Base-by-base conservation (phyloP, 2,888 invertebrate genomes). In the Drosophila prolongata region DNA sequence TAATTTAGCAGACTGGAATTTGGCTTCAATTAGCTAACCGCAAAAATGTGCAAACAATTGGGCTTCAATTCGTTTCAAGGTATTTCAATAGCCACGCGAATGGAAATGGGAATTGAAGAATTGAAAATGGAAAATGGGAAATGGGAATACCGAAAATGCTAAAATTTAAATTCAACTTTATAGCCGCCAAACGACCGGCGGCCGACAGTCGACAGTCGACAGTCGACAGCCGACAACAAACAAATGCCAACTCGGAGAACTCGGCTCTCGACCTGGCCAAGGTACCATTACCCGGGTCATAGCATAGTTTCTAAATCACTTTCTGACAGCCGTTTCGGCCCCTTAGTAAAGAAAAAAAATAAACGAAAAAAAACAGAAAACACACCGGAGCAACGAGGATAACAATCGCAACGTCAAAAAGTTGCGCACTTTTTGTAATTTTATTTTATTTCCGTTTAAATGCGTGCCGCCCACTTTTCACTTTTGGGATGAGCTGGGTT, bases 341-440 rank as follows among this genome's bases (percentile, higher is more conserved):
- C 43, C 59, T 19, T 43, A 43, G 40, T 46, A 46, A 47, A 34
- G 11, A 35, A 60, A 30, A 30, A 34, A 30, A 34, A 27, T n/a
- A 13, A 16, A 24, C 24, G 6, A 44, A 35, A 56, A 44, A 43
- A 35, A 24, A 30, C 10, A 10, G 14, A 30, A 2, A 55, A 70
- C 53, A 50, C 70, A 57, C 47, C 52, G 40, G 46, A 70, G 54
- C 50, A 59, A 62, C 69, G 73, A 75, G 84, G 89, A 84, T 84
- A 88, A 88, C 89, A 86, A 84, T 84, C 83, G 80, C 76, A 54
- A 75, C 87, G 76, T 83, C 89, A 75, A 78, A 83, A 83, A 86
- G 87, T 83, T 83, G 76, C 89, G 80, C 89, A 83, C 89, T 88
- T 83, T 88, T 88, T 88, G 87, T 88, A 86, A 88, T 83, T 88